Conservation (phyloP, 2,113 vertebrate species). For the Chauna torquata region DNA sequence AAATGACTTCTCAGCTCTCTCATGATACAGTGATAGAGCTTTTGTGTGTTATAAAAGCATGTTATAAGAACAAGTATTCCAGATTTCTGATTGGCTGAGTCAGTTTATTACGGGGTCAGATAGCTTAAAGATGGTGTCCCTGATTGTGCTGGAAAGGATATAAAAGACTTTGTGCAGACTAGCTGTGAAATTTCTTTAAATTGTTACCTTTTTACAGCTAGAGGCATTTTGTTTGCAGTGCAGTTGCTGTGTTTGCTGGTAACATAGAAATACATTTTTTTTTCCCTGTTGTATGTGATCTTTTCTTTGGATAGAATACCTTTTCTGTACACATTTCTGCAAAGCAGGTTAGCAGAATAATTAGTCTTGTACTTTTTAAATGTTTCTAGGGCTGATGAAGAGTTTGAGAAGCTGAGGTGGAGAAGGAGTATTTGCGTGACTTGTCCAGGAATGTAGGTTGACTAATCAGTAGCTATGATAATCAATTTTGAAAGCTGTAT, state of each 20-base stretch:
- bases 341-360: neutral
- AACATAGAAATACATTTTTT: neutral
- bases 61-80: neutral
- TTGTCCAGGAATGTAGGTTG: neutral
- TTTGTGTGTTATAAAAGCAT: neutral
- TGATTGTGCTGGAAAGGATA: neutral
- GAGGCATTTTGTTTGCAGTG: neutral
- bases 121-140: neutral
- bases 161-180: neutral
- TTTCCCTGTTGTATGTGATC: neutral
- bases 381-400: neutral
- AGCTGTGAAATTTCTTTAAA: neutral
- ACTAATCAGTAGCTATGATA: neutral
- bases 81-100: neutral
- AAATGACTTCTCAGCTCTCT: neutral
- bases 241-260: neutral
- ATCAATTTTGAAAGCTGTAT: neutral
- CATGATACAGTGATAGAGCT: neutral
- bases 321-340: neutral
- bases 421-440: neutral
- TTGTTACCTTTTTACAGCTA: neutral
- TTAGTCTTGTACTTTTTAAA: neutral
- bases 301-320: neutral
- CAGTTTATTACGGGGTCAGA: neutral
- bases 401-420: neutral